Evolutionary conservation across 2,888 invertebrate species (phyloP).

Genomic region (Thumatha senex): DNA sequence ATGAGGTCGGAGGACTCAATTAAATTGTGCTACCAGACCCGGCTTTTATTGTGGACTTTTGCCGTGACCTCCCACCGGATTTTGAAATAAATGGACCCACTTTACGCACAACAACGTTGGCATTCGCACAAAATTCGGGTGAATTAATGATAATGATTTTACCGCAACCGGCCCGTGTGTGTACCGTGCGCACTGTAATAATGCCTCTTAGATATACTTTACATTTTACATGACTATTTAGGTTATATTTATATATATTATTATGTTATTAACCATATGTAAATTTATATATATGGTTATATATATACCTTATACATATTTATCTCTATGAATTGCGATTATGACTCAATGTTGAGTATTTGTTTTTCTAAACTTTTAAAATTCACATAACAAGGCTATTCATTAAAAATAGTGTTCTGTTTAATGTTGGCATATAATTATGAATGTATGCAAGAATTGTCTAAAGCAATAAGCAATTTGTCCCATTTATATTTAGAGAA

Average conservation of each 20-base stretch:
- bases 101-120: conserved; percentile 59
- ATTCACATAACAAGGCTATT: too few species aligned
- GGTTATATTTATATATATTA: too few species aligned
- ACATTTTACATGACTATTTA: too few species aligned
- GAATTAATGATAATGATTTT: conserved; percentile 61
- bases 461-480: conserved; percentile 39
- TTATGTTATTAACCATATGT: too few species aligned
- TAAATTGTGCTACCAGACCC: conserved; percentile 80
- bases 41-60: conserved; percentile 79
- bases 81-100: conserved; percentile 76
- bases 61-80: conserved; percentile 76
- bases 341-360: too few species aligned
- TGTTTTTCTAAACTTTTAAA: too few species aligned
- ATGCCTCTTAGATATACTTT: too few species aligned
- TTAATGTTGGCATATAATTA: conserved; percentile 20
- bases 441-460: conserved; percentile 30
- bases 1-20: conserved; percentile 83
- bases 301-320: too few species aligned
- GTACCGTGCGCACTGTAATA: not conserved
- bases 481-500: conserved; percentile 33
- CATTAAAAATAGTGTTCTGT: conserved; percentile 6
- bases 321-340: too few species aligned
- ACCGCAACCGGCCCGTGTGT: conserved; percentile 34
- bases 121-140: conserved; percentile 54
- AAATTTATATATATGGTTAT: too few species aligned